A percentile compares a stretch with the other conserved stretches of the same genome.
phyloP scores from a whole-genome alignment of 1,140 invertebrate species.

The Aphaenogaster floridana region DNA sequence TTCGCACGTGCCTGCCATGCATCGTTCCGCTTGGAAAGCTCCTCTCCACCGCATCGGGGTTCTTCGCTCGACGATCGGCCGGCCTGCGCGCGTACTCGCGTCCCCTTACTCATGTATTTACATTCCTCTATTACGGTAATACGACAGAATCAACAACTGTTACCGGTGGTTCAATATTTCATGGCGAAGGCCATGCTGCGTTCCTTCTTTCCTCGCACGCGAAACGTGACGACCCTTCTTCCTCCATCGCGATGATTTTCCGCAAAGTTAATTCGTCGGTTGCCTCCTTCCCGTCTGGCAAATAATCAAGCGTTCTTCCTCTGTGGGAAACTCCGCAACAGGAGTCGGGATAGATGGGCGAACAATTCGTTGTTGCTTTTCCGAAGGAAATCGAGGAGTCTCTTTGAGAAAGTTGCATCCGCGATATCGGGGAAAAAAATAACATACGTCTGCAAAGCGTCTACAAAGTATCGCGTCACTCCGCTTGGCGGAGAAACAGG shows the following conservation, averaged over 20 bases:
- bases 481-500: neutral
- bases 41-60: constrained; percentile 37
- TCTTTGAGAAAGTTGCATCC: neutral
- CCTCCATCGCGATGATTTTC: constrained; percentile 22
- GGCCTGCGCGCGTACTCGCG: neutral
- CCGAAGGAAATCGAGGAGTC: neutral
- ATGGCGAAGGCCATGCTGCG: neutral
- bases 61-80: constrained; percentile 50
- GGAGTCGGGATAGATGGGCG: neutral
- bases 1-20: constrained; percentile 72
- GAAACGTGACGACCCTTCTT: neutral
- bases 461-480: neutral
- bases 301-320: constrained; percentile 23
- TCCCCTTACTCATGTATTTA: constrained; percentile 41
- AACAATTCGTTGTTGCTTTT: constrained; percentile 20
- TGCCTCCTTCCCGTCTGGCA: neutral
- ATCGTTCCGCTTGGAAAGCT: constrained; percentile 69
- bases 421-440: neutral
- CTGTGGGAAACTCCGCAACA: constrained; percentile 8
- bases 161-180: constrained; percentile 51
- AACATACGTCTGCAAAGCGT: neutral
- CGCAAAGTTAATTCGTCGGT: constrained; percentile 30
- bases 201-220: constrained; percentile 14
- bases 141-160: constrained; percentile 46
- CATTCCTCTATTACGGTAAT: constrained; percentile 60